These are phyloP conservation scores for Caranx melampygus DNA, from an alignment of 2,113 vertebrate genomes.

Conservation along the genomic window DNA sequence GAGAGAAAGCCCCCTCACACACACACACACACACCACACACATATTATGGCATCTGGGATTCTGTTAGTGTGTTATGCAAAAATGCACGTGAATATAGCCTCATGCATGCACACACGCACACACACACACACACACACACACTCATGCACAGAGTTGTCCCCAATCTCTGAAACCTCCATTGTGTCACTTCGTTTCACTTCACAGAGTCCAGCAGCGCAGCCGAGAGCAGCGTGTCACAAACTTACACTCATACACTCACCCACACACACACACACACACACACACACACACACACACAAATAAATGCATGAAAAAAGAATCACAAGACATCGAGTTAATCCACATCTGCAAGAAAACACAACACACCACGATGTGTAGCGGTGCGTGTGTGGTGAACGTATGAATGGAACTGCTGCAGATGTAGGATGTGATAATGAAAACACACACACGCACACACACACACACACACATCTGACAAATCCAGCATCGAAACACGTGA, in stretches of 20 bases:
- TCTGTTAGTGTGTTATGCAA: conserved; percentile 38
- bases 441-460: too few relatives aligned
- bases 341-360: conserved; percentile 18
- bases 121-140: conserved; percentile 8
- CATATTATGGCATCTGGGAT: conserved; percentile 25
- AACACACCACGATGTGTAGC: not conserved
- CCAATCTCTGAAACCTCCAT: conserved; percentile 49
- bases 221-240: conserved; percentile 41
- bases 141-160: conserved; percentile 12
- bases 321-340: conserved; percentile 42
- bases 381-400: not conserved
- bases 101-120: not conserved
- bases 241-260: conserved; percentile 1
- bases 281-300: not conserved
- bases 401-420: not conserved
- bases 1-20: conserved; percentile 5
- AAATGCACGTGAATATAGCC: conserved; percentile 10
- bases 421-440: not conserved
- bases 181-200: conserved; percentile 60
- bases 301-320: conserved; percentile 7
- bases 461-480: not conserved
- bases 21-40: too few relatives aligned
- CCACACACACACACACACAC: too few relatives aligned
- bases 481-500: not conserved
- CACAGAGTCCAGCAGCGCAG: conserved; percentile 41